phyloP scores from a whole-genome alignment of 2,888 invertebrate genomes.

The Oscheius sp. region DNA sequence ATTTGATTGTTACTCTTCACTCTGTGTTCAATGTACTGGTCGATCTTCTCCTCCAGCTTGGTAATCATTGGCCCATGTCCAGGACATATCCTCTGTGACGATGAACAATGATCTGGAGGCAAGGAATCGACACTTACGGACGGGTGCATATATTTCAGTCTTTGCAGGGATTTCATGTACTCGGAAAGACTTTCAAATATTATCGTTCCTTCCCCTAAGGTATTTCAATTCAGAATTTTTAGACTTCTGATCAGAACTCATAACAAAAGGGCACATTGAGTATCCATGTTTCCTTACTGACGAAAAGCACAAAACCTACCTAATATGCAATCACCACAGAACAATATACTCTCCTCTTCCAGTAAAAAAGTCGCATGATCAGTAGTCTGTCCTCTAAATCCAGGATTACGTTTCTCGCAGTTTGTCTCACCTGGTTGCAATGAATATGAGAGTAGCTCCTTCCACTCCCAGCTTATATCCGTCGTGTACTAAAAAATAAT shows the following conservation, averaged over 20 bases:
- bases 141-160: constrained; percentile 83
- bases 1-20: constrained; percentile 52
- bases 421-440: constrained; percentile 19
- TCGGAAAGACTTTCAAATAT: constrained; percentile 91
- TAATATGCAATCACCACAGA: constrained; percentile 87
- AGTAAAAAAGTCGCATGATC: constrained; percentile 89
- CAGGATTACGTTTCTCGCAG: background rate
- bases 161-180: constrained; percentile 88
- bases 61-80: constrained; percentile 76
- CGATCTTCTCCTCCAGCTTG: constrained; percentile 82
- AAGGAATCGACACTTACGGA: constrained; percentile 43
- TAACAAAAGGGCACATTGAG: too few relatives aligned
- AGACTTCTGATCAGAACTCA: too few relatives aligned
- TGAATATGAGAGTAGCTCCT: constrained; percentile 83
- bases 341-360: constrained; percentile 85
- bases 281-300: too few relatives aligned
- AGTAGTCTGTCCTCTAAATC: constrained; percentile 85
- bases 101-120: background rate
- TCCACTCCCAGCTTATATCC: constrained; percentile 84
- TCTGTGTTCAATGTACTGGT: constrained; percentile 87
- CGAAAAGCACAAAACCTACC: constrained; percentile 76
- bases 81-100: constrained; percentile 54
- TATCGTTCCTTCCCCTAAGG: constrained; percentile 81
- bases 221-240: background rate
- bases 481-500: constrained; percentile 78